Evolutionary conservation across 2,113 vertebrate species (phyloP).

Genomic region (Cynocephalus volans): DNA sequence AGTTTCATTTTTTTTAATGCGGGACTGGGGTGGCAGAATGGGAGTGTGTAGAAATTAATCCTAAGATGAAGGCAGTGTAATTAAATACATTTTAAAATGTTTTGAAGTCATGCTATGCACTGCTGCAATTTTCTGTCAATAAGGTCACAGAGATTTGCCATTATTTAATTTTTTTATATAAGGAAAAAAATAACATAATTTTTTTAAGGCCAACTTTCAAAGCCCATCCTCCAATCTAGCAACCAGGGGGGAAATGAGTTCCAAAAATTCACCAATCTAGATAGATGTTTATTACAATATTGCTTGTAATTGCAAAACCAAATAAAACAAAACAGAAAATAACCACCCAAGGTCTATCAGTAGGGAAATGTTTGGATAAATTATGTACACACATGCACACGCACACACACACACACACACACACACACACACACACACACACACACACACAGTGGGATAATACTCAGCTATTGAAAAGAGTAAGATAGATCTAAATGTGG

Average conservation of each 20-base stretch:
- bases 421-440: no score
- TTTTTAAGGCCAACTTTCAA: background rate
- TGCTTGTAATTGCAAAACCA: background rate
- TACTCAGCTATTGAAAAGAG: background rate
- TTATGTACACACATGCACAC: background rate
- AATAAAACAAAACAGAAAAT: background rate
- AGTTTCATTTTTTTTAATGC: background rate
- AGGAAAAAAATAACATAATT: background rate
- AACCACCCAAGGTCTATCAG: background rate
- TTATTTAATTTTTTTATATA: constrained; percentile 22
- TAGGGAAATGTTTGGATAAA: background rate
- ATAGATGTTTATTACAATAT: background rate
- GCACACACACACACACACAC: background rate
- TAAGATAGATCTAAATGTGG: background rate
- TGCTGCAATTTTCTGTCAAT: background rate
- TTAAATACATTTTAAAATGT: background rate
- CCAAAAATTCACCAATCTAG: background rate
- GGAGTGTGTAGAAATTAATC: background rate
- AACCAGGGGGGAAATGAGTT: background rate
- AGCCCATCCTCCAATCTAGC: background rate
- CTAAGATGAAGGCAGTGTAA: background rate
- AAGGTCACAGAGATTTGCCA: background rate
- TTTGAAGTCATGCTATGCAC: background rate
- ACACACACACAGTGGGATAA: background rate
- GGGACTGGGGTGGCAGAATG: background rate